Evolutionary conservation across 2,888 invertebrate genomes (phyloP).

Genomic region (Melikaiella ostensackeni): DNA sequence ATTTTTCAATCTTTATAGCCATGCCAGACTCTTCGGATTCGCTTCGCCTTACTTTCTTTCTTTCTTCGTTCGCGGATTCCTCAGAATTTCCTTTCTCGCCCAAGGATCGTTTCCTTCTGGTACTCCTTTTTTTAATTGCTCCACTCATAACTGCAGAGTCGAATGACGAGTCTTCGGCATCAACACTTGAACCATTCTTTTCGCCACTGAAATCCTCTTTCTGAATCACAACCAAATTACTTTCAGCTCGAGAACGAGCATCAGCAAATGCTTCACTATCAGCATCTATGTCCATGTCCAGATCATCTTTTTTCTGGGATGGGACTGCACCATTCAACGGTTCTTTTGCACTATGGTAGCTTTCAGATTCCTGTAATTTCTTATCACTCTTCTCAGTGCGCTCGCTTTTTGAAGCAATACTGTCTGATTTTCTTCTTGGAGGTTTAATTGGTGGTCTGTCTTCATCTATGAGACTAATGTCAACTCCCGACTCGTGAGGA

Average conservation of each 20-base stretch:
- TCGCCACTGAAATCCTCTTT: constrained; percentile 42
- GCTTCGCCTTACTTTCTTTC: constrained; percentile 24
- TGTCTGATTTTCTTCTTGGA: constrained; percentile 83
- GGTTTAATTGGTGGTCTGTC: constrained; percentile 81
- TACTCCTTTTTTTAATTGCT: constrained; percentile 72
- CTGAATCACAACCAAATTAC: constrained; percentile 47
- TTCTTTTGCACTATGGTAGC: constrained; percentile 73
- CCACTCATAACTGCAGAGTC: constrained; percentile 61
- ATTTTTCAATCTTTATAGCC: constrained; percentile 39
- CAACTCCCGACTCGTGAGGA: constrained; percentile 50
- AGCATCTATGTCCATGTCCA: constrained; percentile 52
- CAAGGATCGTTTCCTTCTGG: constrained; percentile 61
- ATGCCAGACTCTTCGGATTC: constrained; percentile 31
- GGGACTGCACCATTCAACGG: constrained; percentile 56
- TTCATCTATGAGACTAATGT: constrained; percentile 72
- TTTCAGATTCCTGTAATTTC: constrained; percentile 68
- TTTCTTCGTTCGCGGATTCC: constrained; percentile 59
- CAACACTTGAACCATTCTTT: constrained; percentile 67
- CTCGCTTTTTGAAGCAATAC: constrained; percentile 74
- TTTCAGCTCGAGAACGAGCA: constrained; percentile 54
- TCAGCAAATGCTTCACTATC: constrained; percentile 74
- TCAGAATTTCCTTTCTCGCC: constrained; percentile 64
- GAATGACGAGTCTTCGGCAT: constrained; percentile 75
- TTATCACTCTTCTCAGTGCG: constrained; percentile 74
- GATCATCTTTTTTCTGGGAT: constrained; percentile 61